Base-by-base conservation (phyloP, 2,888 invertebrate species). In the Congeria kusceri region DNA sequence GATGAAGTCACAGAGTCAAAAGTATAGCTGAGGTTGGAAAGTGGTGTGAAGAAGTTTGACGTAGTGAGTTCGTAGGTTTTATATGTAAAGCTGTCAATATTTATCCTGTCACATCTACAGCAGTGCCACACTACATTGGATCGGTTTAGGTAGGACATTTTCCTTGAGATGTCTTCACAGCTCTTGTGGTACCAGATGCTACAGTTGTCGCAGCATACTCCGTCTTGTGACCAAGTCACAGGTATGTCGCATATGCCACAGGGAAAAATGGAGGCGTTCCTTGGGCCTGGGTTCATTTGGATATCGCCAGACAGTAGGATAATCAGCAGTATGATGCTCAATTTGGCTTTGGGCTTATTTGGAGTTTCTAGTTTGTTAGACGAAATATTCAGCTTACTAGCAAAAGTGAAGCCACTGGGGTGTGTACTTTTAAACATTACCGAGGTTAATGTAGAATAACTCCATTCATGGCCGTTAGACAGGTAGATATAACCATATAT, bases 291-390 rank as follows among this genome's bases (percentile, higher is more conserved):
- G 27, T 73, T 73, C 11, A 15, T 18, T 20, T 65, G 23, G 13
- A 73, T 61, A 28, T 73, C 73, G 2, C 65, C 65, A 15, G 59
- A 29, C 18, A 66, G 27, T 25, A 73, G 32, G n/a, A 98, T 99
- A 97, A 72, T 53, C 1, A 39, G 39, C 39, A 39, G 39, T 39
- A 39, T 15, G 39, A 39, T n/a, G n/a, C n/a, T n/a, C n/a, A n/a
- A n/a, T n/a, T n/a, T n/a, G n/a, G n/a, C n/a, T n/a, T n/a, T n/a
- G n/a, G n/a, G n/a, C n/a, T n/a, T n/a, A n/a, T n/a, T n/a, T n/a
- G n/a, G n/a, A n/a, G n/a, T n/a, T n/a, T n/a, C n/a, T n/a, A n/a
- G n/a, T n/a, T n/a, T n/a, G n/a, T n/a, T n/a, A n/a, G n/a, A n/a
- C n/a, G n/a, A n/a, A n/a, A n/a, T n/a, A n/a, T n/a, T n/a, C n/a